Evolutionary conservation across 1,140 invertebrate genomes (phyloP).

Genomic region (Trachymyrmex septentrionalis): DNA sequence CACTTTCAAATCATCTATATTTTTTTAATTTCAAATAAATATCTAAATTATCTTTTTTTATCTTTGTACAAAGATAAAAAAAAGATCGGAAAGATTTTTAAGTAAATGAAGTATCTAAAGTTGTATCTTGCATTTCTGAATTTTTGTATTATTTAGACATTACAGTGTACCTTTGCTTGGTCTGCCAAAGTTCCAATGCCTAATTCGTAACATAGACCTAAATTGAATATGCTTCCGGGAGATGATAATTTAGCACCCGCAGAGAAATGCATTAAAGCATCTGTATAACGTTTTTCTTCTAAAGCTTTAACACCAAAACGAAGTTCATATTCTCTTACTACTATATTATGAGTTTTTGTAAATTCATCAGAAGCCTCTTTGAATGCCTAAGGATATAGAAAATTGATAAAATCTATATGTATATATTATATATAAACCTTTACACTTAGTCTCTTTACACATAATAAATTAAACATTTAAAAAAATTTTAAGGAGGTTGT

Average conservation of each 20-base stretch:
- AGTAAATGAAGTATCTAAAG: constrained; percentile 48
- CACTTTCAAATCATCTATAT: neutral
- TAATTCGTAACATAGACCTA: constrained; percentile 89
- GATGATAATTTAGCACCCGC: constrained; percentile 87
- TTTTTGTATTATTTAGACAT: constrained; percentile 3
- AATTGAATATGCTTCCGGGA: constrained; percentile 88
- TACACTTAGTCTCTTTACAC: neutral
- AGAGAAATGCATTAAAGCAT: constrained; percentile 85
- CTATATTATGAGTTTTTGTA: constrained; percentile 72
- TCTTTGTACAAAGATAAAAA: neutral
- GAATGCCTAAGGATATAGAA: constrained; percentile 73
- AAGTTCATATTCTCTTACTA: constrained; percentile 83
- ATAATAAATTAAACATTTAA: constrained; percentile 6
- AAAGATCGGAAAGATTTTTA: neutral
- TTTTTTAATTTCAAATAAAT: constrained; percentile 7
- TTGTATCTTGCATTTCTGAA: neutral
- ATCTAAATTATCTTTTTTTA: neutral
- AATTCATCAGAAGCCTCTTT: constrained; percentile 77
- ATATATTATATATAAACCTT: neutral
- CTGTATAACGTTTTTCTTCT: constrained; percentile 79
- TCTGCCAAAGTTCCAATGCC: constrained; percentile 88
- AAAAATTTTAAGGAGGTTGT: neutral
- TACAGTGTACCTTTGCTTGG: constrained; percentile 85
- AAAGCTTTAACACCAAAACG: constrained; percentile 82
- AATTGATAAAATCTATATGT: constrained; percentile 5